Evolutionary conservation across 2,888 invertebrate species (phyloP), one percentile per base, ranked within the genome.

Genomic region (Metellina segmentata): DNA sequence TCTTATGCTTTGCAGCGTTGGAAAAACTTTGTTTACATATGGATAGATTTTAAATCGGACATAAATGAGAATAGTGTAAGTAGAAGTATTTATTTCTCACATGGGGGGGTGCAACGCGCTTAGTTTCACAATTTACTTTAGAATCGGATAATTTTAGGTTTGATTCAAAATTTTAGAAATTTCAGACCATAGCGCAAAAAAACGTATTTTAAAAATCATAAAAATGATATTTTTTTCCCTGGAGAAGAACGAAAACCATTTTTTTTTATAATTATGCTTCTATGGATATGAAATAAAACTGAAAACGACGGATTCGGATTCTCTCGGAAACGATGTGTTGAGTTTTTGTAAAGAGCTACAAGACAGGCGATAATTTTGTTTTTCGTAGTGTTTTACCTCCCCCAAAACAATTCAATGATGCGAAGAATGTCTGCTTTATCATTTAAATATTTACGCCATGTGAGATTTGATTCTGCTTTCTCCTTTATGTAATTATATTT

Each of bases 401-500:
- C 74, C 61, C 85, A n/a, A 48, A 19, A 4, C 13, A 52, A 16
- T 52, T 52, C 19, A n/a, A 53, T 74, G 75, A 85, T 85, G 85
- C 74, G 85, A 61, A 74, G 85, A 75, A 74, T 85, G 52, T 85
- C 85, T 53, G 74, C 74, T 16, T 75, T 85, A 75, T 85, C 85
- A 16, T 75, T 85, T 74, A 85, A 85, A 85, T 85, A 85, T 75
- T 85, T 85, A n/a, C 85, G 85, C 74, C 85, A 85, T 85, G 85
- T 85, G 85, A 85, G 85, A 85, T 85, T 85, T 85, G 34, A 53
- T 85, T 85, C 85, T 85, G 85, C 85, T 85, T 85, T 53, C 75
- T 85, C 75, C 85, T 85, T 85, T 85, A 74, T 85, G 20, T 85
- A 75, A 48, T 85, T 74, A 49, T 77, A 70, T 78, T 86, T 49